Percentiles rank a stretch among this genome's conserved stretches.
Evolutionary conservation across 2,797 vertebrate genomes (phyloP).

Genomic region (Myotis daubentonii): DNA sequence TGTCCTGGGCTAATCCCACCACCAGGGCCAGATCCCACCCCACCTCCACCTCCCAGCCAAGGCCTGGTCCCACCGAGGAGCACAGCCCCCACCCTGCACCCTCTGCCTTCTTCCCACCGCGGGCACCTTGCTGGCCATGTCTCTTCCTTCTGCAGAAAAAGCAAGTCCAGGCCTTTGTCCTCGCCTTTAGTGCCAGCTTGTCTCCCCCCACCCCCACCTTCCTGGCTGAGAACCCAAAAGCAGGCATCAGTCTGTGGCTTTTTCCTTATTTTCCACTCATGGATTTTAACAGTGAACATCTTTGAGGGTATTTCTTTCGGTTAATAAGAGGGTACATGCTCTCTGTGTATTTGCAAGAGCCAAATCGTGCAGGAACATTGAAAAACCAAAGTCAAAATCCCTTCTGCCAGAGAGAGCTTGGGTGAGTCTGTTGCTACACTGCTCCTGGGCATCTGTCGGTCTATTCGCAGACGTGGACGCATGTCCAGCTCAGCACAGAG

Average conservation of each 20-base stretch:
- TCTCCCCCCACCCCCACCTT: not conserved
- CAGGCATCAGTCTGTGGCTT: not conserved
- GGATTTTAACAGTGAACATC: slow-evolving; percentile 2
- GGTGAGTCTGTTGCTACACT: accelerated
- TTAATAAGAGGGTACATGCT: not conserved
- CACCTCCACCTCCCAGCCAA: not conserved
- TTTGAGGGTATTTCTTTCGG: not conserved
- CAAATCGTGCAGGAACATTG: not conserved
- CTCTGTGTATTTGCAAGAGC: not conserved
- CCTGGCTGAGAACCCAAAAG: not conserved
- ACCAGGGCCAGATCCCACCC: slow-evolving; percentile 1
- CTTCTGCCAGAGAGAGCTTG: not conserved
- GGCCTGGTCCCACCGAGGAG: not conserved
- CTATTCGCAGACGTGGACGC: accelerated
- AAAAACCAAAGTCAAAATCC: not conserved
- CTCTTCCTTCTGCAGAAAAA: not conserved
- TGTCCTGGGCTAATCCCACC: slow-evolving; percentile 45
- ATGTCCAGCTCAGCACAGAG: accelerated
- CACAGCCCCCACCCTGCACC: too few relatives aligned
- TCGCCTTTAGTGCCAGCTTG: not conserved
- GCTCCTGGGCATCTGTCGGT: not conserved
- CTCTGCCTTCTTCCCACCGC: accelerated
- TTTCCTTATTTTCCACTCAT: not conserved
- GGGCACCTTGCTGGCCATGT: not conserved
- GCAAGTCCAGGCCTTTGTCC: not conserved